Base-by-base conservation (phyloP, 2,888 invertebrate genomes). In the Amphimallon solstitiale region DNA sequence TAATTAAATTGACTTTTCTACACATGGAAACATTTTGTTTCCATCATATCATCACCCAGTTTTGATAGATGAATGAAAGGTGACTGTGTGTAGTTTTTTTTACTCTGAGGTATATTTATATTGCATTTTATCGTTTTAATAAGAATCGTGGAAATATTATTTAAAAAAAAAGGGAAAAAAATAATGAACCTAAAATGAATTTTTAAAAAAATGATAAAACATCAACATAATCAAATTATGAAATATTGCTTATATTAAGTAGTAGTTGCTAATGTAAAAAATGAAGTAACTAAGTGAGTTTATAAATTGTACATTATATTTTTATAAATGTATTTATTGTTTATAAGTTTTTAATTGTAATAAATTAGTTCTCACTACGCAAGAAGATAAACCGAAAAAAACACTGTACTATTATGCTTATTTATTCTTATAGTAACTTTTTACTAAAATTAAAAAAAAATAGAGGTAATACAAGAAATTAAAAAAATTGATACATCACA, bases 251-350 rank as follows among this genome's bases (percentile, higher is more conserved):
- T 77, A 76, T 72, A 73, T 74, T 76, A 76, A 74, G 74, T 77
- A 76, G 72, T 71, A 73, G 69, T 66, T 67, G 56, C 56, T 59
- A 59, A 61, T 66, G 61, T 66, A 66, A 61, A 66, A 66, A 66
- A 43, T 46, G 15, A 49, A 49, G 17, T 49, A 17, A 59, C 49
- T 60, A 65, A 52, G 60, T 66, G 61, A 51, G 52, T 64, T 56
- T 52, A 64, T 65, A 74, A 74, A 69, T 68, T 79, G 78, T 79
- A 78, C 74, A 78, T 77, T 78, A 79, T 80, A 80, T 80, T 80
- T 80, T 80, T 80, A 78, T 79, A 79, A 75, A 74, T 79, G 77
- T 79, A 78, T 79, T 79, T 79, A 77, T 79, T 79, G 77, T 79
- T 78, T 77, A 77, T 78, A 77, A 51, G 51, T 72, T 71, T 71